Evolutionary conservation across 2,113 vertebrate species (phyloP).

Genomic region (Oryzias curvinotus): DNA sequence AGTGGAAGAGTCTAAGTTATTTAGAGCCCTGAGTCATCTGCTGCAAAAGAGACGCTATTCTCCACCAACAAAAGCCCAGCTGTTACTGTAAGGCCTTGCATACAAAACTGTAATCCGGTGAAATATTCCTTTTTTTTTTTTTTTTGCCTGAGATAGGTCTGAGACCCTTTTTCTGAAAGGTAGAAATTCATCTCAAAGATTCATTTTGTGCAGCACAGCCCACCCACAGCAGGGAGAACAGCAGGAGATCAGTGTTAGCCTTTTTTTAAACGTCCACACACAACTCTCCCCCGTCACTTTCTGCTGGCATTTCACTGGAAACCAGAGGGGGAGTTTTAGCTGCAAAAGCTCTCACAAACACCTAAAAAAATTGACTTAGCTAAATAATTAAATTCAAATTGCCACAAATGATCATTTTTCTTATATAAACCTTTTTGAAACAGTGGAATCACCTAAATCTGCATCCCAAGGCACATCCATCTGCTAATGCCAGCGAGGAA

Average conservation of each 20-base stretch:
- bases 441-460: slow-evolving; percentile 15
- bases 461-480: slow-evolving; percentile 37
- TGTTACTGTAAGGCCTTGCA: slow-evolving; percentile 6
- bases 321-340: slow-evolving; percentile 4
- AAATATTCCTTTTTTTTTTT: slow-evolving; percentile 4
- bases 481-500: not conserved
- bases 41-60: slow-evolving; percentile 12
- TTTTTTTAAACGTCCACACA: not conserved
- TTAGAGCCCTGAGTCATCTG: slow-evolving; percentile 36
- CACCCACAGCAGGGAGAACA: slow-evolving; percentile 15
- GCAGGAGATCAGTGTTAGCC: not conserved
- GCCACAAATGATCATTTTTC: too few species aligned
- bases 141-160: not conserved
- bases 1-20: slow-evolving; percentile 30
- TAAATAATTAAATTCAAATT: too few species aligned
- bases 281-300: slow-evolving; percentile 7
- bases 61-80: slow-evolving; percentile 14
- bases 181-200: slow-evolving; percentile 17
- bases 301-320: slow-evolving; percentile 6
- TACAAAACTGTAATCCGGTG: slow-evolving; percentile 4
- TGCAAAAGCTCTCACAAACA: not conserved
- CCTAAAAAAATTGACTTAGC: not conserved
- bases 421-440: too few species aligned
- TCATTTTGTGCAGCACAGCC: slow-evolving; percentile 9
- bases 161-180: not conserved